Conservation (phyloP, 2,797 vertebrate genomes). For the Octomys mimax region DNA sequence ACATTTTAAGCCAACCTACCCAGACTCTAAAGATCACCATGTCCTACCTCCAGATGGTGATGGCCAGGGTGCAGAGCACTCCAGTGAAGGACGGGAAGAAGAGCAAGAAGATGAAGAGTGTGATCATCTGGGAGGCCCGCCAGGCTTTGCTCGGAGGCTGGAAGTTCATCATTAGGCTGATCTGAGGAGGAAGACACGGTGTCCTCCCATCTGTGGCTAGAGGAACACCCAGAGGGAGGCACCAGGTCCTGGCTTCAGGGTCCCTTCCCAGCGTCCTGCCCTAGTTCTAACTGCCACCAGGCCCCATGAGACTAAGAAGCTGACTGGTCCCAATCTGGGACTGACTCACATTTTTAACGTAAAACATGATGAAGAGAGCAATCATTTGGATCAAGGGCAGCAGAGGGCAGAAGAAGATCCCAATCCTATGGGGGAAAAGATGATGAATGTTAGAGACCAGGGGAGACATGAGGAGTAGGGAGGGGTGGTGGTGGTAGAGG, state of each 20-base stretch:
- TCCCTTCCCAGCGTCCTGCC: background rate
- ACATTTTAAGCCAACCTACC: background rate
- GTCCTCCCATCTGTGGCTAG: background rate
- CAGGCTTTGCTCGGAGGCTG: conserved; percentile 94
- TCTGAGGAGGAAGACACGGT: conserved; percentile 85
- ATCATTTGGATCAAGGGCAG: conserved; percentile 96
- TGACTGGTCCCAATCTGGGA: background rate
- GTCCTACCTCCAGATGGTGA: conserved; percentile 95
- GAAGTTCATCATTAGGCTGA: conserved; percentile 96
- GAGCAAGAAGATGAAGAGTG: conserved; percentile 94
- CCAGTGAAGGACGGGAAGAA: conserved; percentile 96
- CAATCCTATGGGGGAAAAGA: conserved; percentile 91
- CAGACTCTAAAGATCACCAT: background rate
- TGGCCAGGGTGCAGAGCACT: conserved; percentile 91
- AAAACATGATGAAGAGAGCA: conserved; percentile 94
- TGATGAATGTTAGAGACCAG: background rate
- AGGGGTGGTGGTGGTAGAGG: too few relatives aligned
- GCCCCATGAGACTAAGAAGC: background rate
- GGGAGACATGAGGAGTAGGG: fast-evolving
- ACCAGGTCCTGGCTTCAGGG: background rate
- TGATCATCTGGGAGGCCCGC: conserved; percentile 97
- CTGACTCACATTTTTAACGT: conserved; percentile 94
- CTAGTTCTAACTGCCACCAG: background rate
- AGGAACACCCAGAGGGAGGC: background rate
- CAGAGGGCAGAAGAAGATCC: conserved; percentile 97